Evolutionary conservation across 1,140 invertebrate genomes (phyloP).

Genomic region (Daktulosphaira vitifoliae): DNA sequence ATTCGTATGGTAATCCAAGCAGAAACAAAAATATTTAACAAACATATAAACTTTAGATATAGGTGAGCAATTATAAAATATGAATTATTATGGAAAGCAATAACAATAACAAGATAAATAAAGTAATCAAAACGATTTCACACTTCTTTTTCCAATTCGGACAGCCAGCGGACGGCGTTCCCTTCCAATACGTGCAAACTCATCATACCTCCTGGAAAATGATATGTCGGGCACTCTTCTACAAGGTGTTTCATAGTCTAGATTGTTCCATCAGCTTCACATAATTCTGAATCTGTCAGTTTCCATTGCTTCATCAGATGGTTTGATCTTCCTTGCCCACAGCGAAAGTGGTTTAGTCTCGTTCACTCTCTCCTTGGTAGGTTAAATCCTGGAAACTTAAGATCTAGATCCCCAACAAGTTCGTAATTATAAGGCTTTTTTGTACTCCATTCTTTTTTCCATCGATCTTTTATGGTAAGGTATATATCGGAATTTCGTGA

Average conservation of each 20-base stretch:
- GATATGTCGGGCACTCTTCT: conserved; percentile 1
- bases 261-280: not conserved
- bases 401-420: not conserved
- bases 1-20: too few species aligned
- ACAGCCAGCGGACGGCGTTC: not conserved
- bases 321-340: not conserved
- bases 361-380: not conserved
- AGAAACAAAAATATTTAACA: conserved; percentile 2
- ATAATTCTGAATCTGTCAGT: not conserved
- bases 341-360: conserved; percentile 5
- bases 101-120: not conserved
- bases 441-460: too few species aligned
- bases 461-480: not conserved
- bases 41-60: conserved; percentile 1
- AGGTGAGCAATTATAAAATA: too few species aligned
- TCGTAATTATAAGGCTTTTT: conserved; percentile 12
- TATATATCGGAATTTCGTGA: too few species aligned
- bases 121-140: not conserved
- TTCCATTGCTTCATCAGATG: conserved; percentile 7
- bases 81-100: not conserved
- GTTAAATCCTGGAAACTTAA: conserved; percentile 11
- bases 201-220: not conserved
- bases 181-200: not conserved
- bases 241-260: conserved; percentile 20
- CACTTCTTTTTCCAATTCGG: not conserved